phyloP scores from a whole-genome alignment of 92 coral and sea anemone genomes.

The Phenganax stokvisi region DNA sequence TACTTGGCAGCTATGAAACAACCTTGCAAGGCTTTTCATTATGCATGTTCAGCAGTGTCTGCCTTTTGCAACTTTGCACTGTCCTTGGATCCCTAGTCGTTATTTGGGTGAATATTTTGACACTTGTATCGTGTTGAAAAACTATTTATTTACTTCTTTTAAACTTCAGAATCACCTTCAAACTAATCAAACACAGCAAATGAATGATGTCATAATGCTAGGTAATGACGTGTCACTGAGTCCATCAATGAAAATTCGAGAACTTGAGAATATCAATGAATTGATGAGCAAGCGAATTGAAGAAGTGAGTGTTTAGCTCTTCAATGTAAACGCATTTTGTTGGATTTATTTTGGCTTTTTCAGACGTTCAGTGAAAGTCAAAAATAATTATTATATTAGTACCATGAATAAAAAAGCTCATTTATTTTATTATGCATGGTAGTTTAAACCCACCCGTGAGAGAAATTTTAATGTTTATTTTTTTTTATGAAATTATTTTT shows the following conservation, averaged over 20 bases:
- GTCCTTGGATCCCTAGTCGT: too few species aligned
- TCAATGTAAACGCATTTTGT: neutral
- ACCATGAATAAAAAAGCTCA: too few species aligned
- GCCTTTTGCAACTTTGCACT: too few species aligned
- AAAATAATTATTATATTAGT: too few species aligned
- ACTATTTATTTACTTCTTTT: too few species aligned
- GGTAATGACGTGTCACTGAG: neutral
- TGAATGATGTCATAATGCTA: neutral
- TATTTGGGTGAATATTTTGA: too few species aligned
- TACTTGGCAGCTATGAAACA: neutral
- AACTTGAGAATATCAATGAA: neutral
- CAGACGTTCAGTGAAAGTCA: too few species aligned
- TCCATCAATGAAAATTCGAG: neutral
- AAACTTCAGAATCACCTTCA: slow-evolving; percentile 1
- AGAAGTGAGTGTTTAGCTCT: neutral
- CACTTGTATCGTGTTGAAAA: too few species aligned
- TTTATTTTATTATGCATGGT: neutral
- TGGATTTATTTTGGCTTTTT: neutral
- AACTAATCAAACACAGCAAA: neutral
- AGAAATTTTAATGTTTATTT: neutral
- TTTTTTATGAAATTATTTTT: neutral
- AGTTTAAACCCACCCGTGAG: neutral
- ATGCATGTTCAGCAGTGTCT: neutral
- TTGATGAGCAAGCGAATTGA: slow-evolving; percentile 15
- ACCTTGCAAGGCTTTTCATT: neutral